Base-by-base conservation (phyloP, 2,113 vertebrate genomes). In the Nyctibius bracteatus region DNA sequence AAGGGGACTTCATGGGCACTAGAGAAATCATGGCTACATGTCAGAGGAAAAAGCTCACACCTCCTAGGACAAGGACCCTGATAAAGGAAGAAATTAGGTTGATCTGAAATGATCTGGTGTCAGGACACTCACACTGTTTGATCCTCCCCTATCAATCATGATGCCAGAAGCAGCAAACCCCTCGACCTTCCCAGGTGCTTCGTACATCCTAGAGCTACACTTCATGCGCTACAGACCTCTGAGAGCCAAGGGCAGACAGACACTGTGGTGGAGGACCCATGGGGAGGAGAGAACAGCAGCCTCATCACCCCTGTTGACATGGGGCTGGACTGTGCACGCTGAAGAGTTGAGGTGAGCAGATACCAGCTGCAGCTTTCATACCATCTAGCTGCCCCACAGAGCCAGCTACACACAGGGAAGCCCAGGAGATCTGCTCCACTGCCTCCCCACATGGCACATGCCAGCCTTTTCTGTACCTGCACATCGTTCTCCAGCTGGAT, bases 401-500 rank as follows among this genome's bases (percentile, higher is more conserved):
- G 11, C 8, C 87, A 66, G 44, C 25, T 47, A 35, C 8, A 8
- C 33, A 14, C 5, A 7, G 31, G n/a, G 54, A 63, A 71, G 24
- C 55, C 35, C 13, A 8, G 22, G 49, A 39, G 68, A 70, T 31
- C 30, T 19, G 12, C 25, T 47, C 41, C 62, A 21, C 49, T 37
- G n/a, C 80, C 70, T 41, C 44, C 41, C 47, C 52, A 7, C n/a
- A 7, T 1, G 41, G 63, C 9, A 57, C 33, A 12, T 0, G 0
- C 15, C 62, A 47, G 59, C 37, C 41, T 35, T 5, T 58, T 11
- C 30, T 46, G 5, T 57, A 99, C 99, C 98, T 99, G 98, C 58
- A 98, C 97, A 2, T 98, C 97, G 5, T 67, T 96, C 87, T 98
- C 98, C 91, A 98, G 92, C 88, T 98, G 98, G 39, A 96, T 95